phyloP scores from a whole-genome alignment of 2,113 vertebrate genomes.

The Sphaerodactylus townsendi region DNA sequence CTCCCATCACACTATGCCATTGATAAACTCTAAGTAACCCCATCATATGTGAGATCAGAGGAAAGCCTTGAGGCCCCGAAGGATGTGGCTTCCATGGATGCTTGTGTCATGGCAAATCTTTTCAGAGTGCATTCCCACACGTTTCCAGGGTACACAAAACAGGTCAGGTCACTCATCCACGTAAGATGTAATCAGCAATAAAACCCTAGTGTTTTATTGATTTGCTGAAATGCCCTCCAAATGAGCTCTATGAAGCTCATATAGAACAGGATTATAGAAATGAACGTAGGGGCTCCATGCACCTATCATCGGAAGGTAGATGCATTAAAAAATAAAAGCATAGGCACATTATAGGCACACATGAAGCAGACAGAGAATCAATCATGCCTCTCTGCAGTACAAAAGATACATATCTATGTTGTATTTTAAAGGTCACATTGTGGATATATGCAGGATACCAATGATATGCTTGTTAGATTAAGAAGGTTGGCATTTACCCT shows the following conservation, averaged over 20 bases:
- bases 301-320: not conserved
- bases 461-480: no score
- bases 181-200: not conserved
- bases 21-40: not conserved
- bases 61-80: no score
- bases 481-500: no score
- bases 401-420: not conserved
- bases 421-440: not conserved
- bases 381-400: not conserved
- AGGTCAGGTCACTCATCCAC: not conserved
- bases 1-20: not conserved
- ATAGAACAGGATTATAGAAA: not conserved
- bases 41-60: not conserved
- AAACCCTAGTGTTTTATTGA: not conserved
- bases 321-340: not conserved
- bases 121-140: not conserved
- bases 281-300: not conserved
- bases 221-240: not conserved
- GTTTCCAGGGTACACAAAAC: not conserved
- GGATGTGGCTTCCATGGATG: not conserved
- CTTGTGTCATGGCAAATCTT: not conserved
- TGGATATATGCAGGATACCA: not conserved
- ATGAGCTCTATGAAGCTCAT: not conserved
- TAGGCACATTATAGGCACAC: not conserved
- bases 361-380: not conserved